A percentile compares a stretch with the other conserved stretches of the same genome.
Evolutionary conservation across 2,797 vertebrate species (phyloP).

Genomic region (Alfaro cultratus): DNA sequence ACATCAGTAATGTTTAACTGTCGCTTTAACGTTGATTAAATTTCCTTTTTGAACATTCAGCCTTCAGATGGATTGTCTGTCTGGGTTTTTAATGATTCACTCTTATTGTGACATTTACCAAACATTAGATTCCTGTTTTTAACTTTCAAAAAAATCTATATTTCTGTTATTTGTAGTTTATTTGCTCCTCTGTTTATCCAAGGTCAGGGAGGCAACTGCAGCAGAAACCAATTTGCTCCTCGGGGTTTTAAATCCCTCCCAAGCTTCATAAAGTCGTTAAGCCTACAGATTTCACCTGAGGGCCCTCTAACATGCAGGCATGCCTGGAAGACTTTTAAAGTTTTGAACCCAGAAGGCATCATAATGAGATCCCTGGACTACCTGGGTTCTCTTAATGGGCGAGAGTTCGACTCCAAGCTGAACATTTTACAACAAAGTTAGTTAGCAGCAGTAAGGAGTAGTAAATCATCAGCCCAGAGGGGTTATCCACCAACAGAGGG

Average conservation of each 20-base stretch:
- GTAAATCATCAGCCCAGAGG: neutral
- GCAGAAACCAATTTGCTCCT: neutral
- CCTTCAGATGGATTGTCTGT: neutral
- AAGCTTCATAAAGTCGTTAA: neutral
- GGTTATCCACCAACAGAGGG: neutral
- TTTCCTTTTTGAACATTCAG: too few species aligned
- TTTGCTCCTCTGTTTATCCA: neutral
- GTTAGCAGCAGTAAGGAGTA: neutral
- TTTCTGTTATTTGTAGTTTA: neutral
- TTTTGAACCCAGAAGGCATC: neutral
- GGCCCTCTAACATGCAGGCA: neutral
- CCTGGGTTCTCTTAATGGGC: neutral
- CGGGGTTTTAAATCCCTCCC: neutral
- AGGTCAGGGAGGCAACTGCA: neutral
- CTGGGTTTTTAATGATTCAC: neutral
- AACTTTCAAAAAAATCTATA: neutral
- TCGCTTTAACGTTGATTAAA: too few species aligned
- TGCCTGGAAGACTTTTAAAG: conserved; percentile 4
- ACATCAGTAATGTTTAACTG: too few species aligned
- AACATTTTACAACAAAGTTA: neutral
- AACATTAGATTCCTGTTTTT: neutral
- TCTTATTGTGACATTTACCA: neutral
- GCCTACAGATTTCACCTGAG: neutral
- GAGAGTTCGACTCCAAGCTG: neutral
- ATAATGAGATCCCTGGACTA: conserved; percentile 1